These are phyloP conservation scores for Mycogona germanica DNA, from an alignment of 2,888 invertebrate species.

Conservation along the genomic window DNA sequence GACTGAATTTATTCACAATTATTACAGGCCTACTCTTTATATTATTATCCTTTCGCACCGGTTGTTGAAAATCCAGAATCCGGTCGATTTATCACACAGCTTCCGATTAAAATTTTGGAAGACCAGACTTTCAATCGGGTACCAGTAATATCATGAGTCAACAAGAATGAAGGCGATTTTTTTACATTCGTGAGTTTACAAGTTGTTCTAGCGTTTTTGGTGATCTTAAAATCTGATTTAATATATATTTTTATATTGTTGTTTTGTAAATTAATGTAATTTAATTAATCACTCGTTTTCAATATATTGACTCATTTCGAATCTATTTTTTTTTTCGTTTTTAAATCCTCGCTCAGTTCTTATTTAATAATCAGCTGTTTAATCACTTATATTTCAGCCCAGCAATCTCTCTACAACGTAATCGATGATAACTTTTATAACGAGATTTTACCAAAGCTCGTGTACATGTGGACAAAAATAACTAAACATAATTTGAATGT, in stretches of 20 bases:
- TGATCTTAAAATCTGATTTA: background rate
- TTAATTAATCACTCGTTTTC: no score
- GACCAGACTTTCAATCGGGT: slow-evolving; percentile 3
- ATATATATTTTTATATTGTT: no score
- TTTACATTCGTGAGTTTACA: background rate
- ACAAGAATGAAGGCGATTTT: slow-evolving; percentile 9
- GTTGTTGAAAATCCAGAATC: background rate
- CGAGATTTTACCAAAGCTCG: background rate
- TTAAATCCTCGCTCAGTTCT: no score
- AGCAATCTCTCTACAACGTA: background rate
- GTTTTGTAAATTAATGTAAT: no score
- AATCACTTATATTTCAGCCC: background rate
- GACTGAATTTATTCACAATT: no score
- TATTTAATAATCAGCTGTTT: no score
- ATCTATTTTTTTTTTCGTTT: no score
- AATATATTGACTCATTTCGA: no score
- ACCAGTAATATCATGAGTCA: background rate
- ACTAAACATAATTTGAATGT: background rate
- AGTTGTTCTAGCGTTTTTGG: background rate
- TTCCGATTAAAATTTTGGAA: background rate
- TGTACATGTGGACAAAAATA: background rate
- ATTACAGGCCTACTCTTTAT: background rate
- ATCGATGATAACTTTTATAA: slow-evolving; percentile 9
- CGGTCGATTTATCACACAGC: background rate
- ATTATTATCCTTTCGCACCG: background rate